phyloP scores from a whole-genome alignment of 2,113 vertebrate species.

The Anarrhichthys ocellatus region DNA sequence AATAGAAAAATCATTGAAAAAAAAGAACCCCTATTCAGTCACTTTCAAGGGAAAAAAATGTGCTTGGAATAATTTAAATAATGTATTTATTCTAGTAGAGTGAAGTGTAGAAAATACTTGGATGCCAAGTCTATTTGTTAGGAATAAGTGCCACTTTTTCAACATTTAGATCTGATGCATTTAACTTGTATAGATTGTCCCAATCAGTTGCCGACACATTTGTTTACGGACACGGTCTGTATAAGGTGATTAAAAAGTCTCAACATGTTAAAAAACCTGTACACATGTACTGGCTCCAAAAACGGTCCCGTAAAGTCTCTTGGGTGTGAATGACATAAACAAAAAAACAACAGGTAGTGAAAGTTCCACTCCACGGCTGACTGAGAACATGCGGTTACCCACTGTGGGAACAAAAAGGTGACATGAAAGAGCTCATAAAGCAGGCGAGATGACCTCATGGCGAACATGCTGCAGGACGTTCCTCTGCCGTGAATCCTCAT shows the following conservation, averaged over 20 bases:
- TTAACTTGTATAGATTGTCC: neutral
- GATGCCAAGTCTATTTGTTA: neutral
- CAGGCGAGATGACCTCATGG: neutral
- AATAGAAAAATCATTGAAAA: too few relatives aligned
- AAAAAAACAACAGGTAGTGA: neutral
- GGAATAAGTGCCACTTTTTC: neutral
- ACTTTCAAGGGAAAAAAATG: neutral
- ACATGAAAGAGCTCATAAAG: constrained; percentile 5
- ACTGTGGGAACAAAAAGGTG: neutral
- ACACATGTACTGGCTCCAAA: neutral
- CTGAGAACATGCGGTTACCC: neutral
- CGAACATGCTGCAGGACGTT: neutral
- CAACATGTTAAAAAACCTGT: too few relatives aligned
- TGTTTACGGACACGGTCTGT: too few relatives aligned
- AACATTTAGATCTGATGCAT: neutral
- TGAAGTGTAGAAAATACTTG: too few relatives aligned
- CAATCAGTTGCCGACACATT: neutral
- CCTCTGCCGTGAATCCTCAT: neutral
- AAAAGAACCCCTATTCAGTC: neutral
- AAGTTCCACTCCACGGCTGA: neutral
- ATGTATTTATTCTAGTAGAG: neutral
- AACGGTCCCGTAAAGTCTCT: neutral
- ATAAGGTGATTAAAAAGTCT: neutral
- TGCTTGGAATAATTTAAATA: neutral
- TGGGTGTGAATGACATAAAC: neutral